Evolutionary conservation across 2,113 vertebrate species (phyloP), one percentile per base, ranked within the genome.

Genomic region (Plectropomus leopardus): DNA sequence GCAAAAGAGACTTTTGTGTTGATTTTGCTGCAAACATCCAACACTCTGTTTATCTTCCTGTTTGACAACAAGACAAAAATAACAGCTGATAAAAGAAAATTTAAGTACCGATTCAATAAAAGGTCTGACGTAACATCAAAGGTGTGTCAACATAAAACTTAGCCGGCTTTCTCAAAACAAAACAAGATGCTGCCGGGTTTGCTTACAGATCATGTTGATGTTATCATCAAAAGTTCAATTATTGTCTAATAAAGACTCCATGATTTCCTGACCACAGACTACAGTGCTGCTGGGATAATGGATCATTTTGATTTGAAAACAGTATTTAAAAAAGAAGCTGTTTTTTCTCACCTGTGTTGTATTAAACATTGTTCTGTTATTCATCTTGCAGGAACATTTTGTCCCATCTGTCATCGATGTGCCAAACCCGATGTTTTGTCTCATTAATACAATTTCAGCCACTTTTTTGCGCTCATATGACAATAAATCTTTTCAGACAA

Each of bases 401-500:
- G 23, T 59, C 40, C 26, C 70, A 36, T 71, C 58, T 21, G 17
- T 50, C 1, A 0, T 21, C n/a, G 11, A 4, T 23, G 51, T 55
- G 55, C 63, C 24, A 61, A 34, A 50, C 45, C 48, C 26, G n/a
- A 67, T 51, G 57, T 57, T 77, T 6, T 10, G 36, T 36, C 10
- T 51, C 71, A 34, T 54, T 51, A 16, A 72, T 71, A 30, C 24
- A 36, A 4, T 40, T 30, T 26, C 11, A 42, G 55, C 16, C 8
- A 71, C 32, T 34, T 78, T 9, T 30, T 54, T 10, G 28, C 54
- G 17, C 45, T 34, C 14, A 30, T 26, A 36, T 61, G 7, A 54
- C 30, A 24, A 11, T 24, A 44, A 81, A 70, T 80, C 32, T 26
- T 28, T 78, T 26, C 23, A 36, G 30, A 34, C 6, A 13, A 42